Conservation (phyloP, 1,140 invertebrate genomes). For the Antheraea pernyi region DNA sequence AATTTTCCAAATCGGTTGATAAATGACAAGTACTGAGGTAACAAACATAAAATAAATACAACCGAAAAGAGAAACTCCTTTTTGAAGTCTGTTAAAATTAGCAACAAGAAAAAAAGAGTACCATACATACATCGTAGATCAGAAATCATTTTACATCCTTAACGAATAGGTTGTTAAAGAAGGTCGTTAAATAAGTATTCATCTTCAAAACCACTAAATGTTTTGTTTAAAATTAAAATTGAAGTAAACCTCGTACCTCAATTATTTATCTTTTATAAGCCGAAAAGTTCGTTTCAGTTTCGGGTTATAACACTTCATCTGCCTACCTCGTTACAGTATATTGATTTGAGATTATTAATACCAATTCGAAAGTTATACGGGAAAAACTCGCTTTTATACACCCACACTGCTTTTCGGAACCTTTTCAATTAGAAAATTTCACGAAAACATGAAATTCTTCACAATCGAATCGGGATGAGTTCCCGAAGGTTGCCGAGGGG, state of each 20-base stretch:
- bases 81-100: too few relatives aligned
- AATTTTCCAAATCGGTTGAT: too few relatives aligned
- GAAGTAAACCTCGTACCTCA: not conserved
- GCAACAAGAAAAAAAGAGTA: too few relatives aligned
- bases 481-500: constrained; percentile 45
- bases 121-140: too few relatives aligned
- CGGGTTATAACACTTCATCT: not conserved
- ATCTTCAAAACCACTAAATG: not conserved
- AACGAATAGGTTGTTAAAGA: not conserved
- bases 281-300: not conserved
- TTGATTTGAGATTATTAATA: not conserved
- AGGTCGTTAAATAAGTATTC: not conserved
- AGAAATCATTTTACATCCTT: too few relatives aligned
- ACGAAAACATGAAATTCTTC: constrained; percentile 64
- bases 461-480: constrained; percentile 68
- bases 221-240: not conserved
- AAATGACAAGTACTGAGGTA: too few relatives aligned
- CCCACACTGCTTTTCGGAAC: constrained; percentile 17
- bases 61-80: too few relatives aligned
- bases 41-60: too few relatives aligned
- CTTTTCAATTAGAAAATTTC: constrained; percentile 47
- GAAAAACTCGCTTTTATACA: not conserved
- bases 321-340: not conserved
- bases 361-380: not conserved
- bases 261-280: not conserved